Base-by-base conservation (phyloP, 1,140 invertebrate species). In the Calycopis cecrops region DNA sequence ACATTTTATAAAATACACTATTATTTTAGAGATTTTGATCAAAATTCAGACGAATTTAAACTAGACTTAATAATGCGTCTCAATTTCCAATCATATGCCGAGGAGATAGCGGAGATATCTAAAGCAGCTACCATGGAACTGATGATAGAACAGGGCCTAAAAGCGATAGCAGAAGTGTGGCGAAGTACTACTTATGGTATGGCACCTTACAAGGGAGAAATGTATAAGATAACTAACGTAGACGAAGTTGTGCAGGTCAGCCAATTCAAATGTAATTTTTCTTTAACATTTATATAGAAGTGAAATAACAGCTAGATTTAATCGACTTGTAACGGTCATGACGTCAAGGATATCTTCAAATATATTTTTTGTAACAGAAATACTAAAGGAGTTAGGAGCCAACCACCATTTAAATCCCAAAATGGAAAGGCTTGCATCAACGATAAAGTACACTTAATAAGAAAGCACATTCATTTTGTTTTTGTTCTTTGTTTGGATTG, bases 81-180 rank as follows among this genome's bases (percentile, higher is more conserved):
- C 76, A 92, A 94, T 60, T 93, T 96, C 85, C 93, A 95, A 80
- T 90, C 92, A 60, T 94, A 91, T 79, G 91, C 92, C 16, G 94
- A 95, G 50, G 90, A 93, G 59, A 96, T 97, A 59, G 90, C 90
- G 60, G 94, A 96, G 63, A 93, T 96, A 57, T 96, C 94, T 0
- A 92, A 92, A 65, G 92, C 94, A 2, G 94, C 95, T 0, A 94
- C 93, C 1, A 95, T 95, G 91, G 95, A 97, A 81, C 77, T 95
- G 44, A 91, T 92, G 58, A 96, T 96, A 69, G 95, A 96, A 88
- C 91, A 94, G 88, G 91, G 91, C 28, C 79, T 96, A 9, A 91
- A 91, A 80, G 88, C 87, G 33, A 96, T 96, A 57, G 87, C 81
- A 16, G 87, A 91, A 50, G 88, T 91, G 16, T 97, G 95, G 95